Percentiles rank a stretch among this genome's conserved stretches.
phyloP scores from a whole-genome alignment of 2,888 invertebrate genomes.

The Selenia dentaria region DNA sequence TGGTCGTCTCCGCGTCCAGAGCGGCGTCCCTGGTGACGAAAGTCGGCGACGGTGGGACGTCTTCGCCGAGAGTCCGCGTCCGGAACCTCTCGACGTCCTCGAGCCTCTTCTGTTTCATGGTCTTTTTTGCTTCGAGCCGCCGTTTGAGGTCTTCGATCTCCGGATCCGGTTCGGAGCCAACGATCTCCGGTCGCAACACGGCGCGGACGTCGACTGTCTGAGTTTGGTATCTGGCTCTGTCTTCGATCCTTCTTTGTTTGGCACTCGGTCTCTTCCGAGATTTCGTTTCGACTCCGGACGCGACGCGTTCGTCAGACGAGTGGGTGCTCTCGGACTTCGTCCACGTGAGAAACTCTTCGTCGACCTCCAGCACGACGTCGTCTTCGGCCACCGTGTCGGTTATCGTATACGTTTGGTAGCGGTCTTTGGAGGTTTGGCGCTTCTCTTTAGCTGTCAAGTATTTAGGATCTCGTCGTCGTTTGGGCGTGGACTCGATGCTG shows the following conservation, averaged over 20 bases:
- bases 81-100: conserved; percentile 90
- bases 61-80: conserved; percentile 88
- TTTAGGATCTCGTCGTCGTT: conserved; percentile 78
- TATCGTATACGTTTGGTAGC: conserved; percentile 93
- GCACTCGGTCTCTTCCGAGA: conserved; percentile 80
- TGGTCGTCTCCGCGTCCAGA: conserved; percentile 76
- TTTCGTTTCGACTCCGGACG: conserved; percentile 61
- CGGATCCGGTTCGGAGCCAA: conserved; percentile 51
- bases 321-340: conserved; percentile 73
- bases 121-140: conserved; percentile 72
- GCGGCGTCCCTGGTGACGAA: conserved; percentile 74
- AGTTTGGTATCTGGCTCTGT: conserved; percentile 89
- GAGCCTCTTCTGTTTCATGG: conserved; percentile 82
- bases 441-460: conserved; percentile 91
- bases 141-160: conserved; percentile 69
- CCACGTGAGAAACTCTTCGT: conserved; percentile 73
- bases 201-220: conserved; percentile 79
- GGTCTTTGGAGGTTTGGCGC: conserved; percentile 89
- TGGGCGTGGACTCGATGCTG: conserved; percentile 91
- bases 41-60: conserved; percentile 78
- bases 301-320: conserved; percentile 67
- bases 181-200: conserved; percentile 43
- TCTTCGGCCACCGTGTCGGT: conserved; percentile 76
- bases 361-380: conserved; percentile 57
- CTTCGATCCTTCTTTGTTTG: conserved; percentile 87